Evolutionary conservation across 2,113 vertebrate genomes (phyloP).

Genomic region (Malurus elegans): DNA sequence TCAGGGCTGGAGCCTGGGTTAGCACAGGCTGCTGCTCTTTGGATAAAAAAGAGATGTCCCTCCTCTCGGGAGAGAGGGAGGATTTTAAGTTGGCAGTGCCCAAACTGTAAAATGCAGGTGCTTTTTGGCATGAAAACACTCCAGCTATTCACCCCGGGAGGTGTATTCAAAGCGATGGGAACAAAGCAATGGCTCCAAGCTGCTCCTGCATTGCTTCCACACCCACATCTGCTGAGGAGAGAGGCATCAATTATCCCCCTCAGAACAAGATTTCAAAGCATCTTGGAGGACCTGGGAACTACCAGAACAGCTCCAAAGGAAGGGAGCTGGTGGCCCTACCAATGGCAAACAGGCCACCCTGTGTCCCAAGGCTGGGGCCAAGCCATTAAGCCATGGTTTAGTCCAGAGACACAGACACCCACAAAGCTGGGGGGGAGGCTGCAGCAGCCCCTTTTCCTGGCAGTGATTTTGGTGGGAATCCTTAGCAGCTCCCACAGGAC

Average conservation of each 20-base stretch:
- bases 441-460: background rate
- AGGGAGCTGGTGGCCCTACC: background rate
- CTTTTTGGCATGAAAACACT: background rate
- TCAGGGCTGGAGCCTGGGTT: background rate
- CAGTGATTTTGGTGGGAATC: background rate
- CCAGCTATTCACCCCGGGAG: fast-evolving
- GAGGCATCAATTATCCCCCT: background rate
- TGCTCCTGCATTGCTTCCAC: fast-evolving
- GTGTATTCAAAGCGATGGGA: background rate
- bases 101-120: background rate
- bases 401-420: background rate
- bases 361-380: background rate
- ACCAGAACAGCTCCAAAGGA: background rate
- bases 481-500: background rate
- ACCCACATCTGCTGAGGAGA: background rate
- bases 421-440: background rate
- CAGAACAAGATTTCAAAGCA: background rate
- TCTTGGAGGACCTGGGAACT: background rate
- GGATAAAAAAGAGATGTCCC: background rate
- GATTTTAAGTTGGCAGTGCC: background rate
- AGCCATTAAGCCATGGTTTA: fast-evolving
- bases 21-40: background rate
- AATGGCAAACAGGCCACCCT: background rate
- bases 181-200: fast-evolving
- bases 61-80: background rate